A percentile compares a stretch with the other conserved stretches of the same genome.
Conservation (phyloP, 2,797 vertebrate genomes). For the Glossophaga mutica region DNA sequence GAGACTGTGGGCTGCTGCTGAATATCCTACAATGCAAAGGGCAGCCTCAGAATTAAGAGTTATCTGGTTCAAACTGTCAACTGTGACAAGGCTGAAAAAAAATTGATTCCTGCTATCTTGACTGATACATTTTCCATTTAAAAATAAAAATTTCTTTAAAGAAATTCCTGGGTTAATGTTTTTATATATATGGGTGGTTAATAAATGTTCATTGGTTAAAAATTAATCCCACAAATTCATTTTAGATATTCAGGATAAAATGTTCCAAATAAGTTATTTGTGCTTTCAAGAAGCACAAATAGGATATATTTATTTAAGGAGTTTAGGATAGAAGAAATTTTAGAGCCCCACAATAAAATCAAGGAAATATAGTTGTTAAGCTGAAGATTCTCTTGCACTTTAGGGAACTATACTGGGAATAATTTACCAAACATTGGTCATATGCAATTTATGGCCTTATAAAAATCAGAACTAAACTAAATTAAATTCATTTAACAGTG, state of each 20-base stretch:
- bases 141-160: not conserved
- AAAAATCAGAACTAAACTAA: constrained; percentile 53
- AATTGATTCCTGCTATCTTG: not conserved
- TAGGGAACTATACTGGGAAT: not conserved
- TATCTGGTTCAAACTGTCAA: not conserved
- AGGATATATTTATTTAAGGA: constrained; percentile 33
- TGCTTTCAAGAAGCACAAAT: not conserved
- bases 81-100: not conserved
- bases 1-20: not conserved
- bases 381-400: not conserved
- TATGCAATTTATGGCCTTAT: constrained; percentile 36
- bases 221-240: not conserved
- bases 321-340: not conserved
- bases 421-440: constrained; percentile 39
- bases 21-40: not conserved
- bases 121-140: not conserved
- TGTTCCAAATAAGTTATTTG: not conserved
- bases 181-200: not conserved
- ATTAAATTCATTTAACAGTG: constrained; percentile 31
- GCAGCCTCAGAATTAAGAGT: not conserved
- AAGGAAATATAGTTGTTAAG: not conserved
- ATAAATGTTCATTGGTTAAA: not conserved
- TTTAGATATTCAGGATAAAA: not conserved
- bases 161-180: not conserved
- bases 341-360: constrained; percentile 30